These are phyloP conservation scores for Hipposideros armiger DNA, from an alignment of 2,113 vertebrate species.

Conservation along the genomic window DNA sequence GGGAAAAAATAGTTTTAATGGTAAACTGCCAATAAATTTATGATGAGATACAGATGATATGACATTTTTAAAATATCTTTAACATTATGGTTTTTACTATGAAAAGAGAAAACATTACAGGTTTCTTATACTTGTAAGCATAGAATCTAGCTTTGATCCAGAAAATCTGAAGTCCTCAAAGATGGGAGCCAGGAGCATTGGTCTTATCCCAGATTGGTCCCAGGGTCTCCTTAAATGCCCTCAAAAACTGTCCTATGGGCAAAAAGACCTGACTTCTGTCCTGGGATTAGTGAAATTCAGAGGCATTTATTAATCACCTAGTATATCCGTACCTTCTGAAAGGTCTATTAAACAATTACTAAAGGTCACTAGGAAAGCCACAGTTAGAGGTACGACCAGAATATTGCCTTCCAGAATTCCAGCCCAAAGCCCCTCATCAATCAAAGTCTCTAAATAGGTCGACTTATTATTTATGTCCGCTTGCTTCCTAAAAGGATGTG, in stretches of 20 bases:
- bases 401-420: not conserved
- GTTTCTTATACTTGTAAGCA: not conserved
- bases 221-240: not conserved
- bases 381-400: not conserved
- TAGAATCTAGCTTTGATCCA: not conserved
- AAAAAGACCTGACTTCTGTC: not conserved
- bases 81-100: not conserved
- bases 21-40: not conserved
- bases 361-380: constrained; percentile 56
- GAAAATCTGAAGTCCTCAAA: constrained; percentile 1
- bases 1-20: not conserved
- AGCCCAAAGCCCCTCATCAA: not conserved
- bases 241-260: not conserved
- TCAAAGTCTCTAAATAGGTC: constrained; percentile 8
- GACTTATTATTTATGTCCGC: constrained; percentile 58
- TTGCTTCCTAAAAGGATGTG: constrained; percentile 61
- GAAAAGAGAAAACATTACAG: not conserved
- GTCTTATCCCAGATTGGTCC: not conserved
- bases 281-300: constrained; percentile 51
- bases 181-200: not conserved
- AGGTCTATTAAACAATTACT: not conserved
- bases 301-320: constrained; percentile 52
- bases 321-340: constrained; percentile 8
- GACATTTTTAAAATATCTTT: not conserved
- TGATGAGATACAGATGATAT: not conserved